These are phyloP conservation scores for Chelidonichthys spinosus DNA, from an alignment of 2,797 vertebrate genomes.

Conservation along the genomic window DNA sequence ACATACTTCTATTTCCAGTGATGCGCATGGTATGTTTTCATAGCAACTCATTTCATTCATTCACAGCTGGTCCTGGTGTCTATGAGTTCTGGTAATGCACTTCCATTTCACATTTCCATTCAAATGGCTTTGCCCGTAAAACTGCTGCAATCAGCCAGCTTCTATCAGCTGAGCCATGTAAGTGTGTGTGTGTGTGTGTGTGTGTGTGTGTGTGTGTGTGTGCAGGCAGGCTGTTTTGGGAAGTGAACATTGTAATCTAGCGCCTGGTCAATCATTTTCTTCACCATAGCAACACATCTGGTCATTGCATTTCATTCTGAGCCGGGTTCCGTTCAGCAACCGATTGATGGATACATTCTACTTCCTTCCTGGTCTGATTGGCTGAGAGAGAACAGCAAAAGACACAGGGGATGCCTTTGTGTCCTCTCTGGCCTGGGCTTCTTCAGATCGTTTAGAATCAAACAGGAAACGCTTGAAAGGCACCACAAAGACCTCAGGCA, in stretches of 20 bases:
- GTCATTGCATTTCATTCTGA: slow-evolving; percentile 57
- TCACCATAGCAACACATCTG: slow-evolving; percentile 82
- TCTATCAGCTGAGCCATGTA: slow-evolving; percentile 67
- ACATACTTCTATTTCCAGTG: slow-evolving; percentile 38
- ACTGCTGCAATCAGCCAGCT: slow-evolving; percentile 75
- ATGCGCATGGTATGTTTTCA: slow-evolving; percentile 50
- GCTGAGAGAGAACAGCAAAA: not conserved
- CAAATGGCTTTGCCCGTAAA: slow-evolving; percentile 76
- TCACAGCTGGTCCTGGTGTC: slow-evolving; percentile 70
- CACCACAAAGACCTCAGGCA: slow-evolving; percentile 24
- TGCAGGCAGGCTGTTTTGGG: slow-evolving; percentile 58
- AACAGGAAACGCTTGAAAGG: slow-evolving; percentile 4
- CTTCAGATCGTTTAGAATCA: slow-evolving; percentile 5
- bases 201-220: slow-evolving; percentile 32
- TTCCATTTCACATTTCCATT: slow-evolving; percentile 79
- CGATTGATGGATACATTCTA: slow-evolving; percentile 16
- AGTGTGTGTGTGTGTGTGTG: slow-evolving; percentile 17
- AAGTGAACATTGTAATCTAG: slow-evolving; percentile 68
- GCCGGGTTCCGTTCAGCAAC: slow-evolving; percentile 20
- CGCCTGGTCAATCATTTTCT: slow-evolving; percentile 68
- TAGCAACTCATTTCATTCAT: slow-evolving; percentile 54
- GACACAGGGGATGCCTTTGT: slow-evolving; percentile 4
- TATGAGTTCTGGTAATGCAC: slow-evolving; percentile 71
- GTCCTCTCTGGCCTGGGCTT: slow-evolving; percentile 9
- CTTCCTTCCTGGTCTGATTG: slow-evolving; percentile 26